A percentile compares a stretch with the other conserved stretches of the same genome.
These are phyloP conservation scores for Champsocephalus esox DNA, from an alignment of 2,797 vertebrate genomes.

Conservation along the genomic window DNA sequence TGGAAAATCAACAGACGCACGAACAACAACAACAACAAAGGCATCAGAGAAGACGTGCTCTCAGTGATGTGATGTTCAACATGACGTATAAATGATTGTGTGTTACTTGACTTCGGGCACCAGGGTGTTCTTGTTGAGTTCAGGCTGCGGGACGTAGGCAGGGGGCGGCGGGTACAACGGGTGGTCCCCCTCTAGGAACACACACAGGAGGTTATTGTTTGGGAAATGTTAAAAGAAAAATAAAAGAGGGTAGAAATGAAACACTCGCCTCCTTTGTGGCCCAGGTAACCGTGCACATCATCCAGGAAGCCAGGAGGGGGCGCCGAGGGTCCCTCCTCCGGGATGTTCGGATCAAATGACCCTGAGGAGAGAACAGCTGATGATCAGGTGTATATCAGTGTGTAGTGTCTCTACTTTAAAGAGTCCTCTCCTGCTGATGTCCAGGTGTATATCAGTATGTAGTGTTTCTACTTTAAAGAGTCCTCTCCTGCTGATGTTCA, in stretches of 20 bases:
- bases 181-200: slow-evolving; percentile 54
- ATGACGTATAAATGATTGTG: background rate
- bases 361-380: slow-evolving; percentile 62
- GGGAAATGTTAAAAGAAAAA: background rate
- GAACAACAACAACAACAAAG: too few relatives aligned
- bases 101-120: slow-evolving; percentile 82
- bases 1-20: too few relatives aligned
- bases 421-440: too few relatives aligned
- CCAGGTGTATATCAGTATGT: too few relatives aligned
- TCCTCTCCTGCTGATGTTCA: too few relatives aligned
- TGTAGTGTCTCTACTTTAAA: too few relatives aligned
- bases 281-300: slow-evolving; percentile 64
- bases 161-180: slow-evolving; percentile 77
- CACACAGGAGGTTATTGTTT: background rate
- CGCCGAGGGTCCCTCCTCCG: slow-evolving; percentile 75
- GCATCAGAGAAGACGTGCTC: too few relatives aligned
- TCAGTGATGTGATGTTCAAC: too few relatives aligned
- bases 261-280: slow-evolving; percentile 64
- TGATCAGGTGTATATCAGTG: too few relatives aligned
- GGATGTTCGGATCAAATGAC: slow-evolving; percentile 74
- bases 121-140: slow-evolving; percentile 75
- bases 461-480: too few relatives aligned
- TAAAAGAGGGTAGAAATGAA: background rate
- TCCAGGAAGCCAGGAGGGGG: slow-evolving; percentile 83
- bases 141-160: slow-evolving; percentile 74